phyloP scores from a whole-genome alignment of 1,140 invertebrate genomes.

The Psilanteris sp. region DNA sequence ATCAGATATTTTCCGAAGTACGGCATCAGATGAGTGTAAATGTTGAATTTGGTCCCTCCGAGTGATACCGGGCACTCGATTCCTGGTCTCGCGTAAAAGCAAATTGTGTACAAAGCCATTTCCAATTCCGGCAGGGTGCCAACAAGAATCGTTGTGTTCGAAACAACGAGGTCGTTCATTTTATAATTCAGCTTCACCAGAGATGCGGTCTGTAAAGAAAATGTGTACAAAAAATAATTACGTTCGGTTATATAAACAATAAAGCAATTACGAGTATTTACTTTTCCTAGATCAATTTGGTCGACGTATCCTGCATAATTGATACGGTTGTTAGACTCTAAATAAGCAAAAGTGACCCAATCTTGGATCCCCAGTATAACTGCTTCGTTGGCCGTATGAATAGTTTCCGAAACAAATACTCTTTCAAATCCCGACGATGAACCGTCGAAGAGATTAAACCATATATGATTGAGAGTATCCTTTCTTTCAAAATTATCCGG shows the following conservation, averaged over 20 bases:
- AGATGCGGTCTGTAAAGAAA: constrained; percentile 81
- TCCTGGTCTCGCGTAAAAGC: constrained; percentile 87
- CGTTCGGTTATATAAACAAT: no score
- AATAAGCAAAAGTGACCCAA: constrained; percentile 89
- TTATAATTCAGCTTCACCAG: constrained; percentile 89
- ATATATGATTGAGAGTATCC: constrained; percentile 86
- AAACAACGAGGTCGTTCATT: constrained; percentile 87
- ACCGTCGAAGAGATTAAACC: constrained; percentile 89
- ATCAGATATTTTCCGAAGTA: constrained; percentile 88
- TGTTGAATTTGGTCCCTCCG: constrained; percentile 84
- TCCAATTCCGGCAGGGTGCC: constrained; percentile 96
- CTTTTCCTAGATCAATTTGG: constrained; percentile 84
- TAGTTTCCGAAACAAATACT: constrained; percentile 91
- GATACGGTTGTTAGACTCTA: constrained; percentile 84
- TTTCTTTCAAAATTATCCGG: constrained; percentile 80
- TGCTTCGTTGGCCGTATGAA: constrained; percentile 74
- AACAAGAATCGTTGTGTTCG: constrained; percentile 89
- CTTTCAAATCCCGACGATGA: constrained; percentile 93
- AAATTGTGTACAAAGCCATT: constrained; percentile 93
- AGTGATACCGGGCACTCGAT: constrained; percentile 86
- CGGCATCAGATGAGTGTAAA: constrained; percentile 85
- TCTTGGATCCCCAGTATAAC: constrained; percentile 90
- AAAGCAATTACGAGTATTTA: no score
- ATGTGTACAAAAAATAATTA: no score
- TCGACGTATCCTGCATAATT: constrained; percentile 91